Evolutionary conservation across 2,797 vertebrate species (phyloP).

Genomic region (Myoxocephalus aenaeus): DNA sequence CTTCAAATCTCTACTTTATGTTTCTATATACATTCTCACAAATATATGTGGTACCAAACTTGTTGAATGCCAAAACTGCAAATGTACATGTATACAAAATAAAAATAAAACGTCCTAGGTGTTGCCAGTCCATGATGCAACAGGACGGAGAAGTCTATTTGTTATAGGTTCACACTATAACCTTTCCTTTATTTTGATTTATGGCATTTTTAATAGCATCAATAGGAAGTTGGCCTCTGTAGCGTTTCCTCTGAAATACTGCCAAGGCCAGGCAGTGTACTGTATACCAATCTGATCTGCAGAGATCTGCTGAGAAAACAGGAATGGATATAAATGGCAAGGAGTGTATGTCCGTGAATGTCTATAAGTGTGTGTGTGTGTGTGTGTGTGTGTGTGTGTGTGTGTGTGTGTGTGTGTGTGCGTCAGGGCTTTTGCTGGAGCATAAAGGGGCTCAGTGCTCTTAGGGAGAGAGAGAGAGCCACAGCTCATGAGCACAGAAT

Average conservation of each 20-base stretch:
- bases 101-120: neutral
- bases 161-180: slow-evolving; percentile 40
- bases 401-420: slow-evolving; percentile 23
- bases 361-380: neutral
- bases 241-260: slow-evolving; percentile 39
- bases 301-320: slow-evolving; percentile 62
- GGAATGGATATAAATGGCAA: slow-evolving; percentile 65
- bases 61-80: neutral
- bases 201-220: slow-evolving; percentile 65
- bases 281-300: slow-evolving; percentile 61
- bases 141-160: slow-evolving; percentile 32
- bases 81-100: slow-evolving; percentile 11
- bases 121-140: slow-evolving; percentile 23
- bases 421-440: slow-evolving; percentile 67
- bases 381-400: neutral
- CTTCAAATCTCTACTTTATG: neutral
- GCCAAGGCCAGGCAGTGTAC: slow-evolving; percentile 42
- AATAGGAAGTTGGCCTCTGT: slow-evolving; percentile 56
- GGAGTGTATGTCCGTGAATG: slow-evolving; percentile 33
- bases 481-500: slow-evolving; percentile 81
- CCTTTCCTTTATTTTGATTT: slow-evolving; percentile 59
- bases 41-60: neutral
- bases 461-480: slow-evolving; percentile 75
- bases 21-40: neutral
- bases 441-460: slow-evolving; percentile 87